phyloP scores from a whole-genome alignment of 2,888 invertebrate species.

The Sipha maydis region DNA sequence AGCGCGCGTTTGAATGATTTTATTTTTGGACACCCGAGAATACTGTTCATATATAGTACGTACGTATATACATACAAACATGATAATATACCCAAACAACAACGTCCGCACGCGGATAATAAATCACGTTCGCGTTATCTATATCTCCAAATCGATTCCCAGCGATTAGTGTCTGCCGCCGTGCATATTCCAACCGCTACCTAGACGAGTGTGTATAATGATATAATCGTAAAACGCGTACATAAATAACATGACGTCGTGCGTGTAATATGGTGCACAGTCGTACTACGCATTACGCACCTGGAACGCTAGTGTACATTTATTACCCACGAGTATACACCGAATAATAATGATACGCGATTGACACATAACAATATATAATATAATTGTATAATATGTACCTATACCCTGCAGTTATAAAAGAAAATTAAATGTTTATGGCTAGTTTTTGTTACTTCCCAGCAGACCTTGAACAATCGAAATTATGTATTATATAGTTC shows the following conservation, averaged over 20 bases:
- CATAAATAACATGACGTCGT: not conserved
- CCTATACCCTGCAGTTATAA: too few species aligned
- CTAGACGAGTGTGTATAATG: not conserved
- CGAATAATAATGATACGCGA: too few species aligned
- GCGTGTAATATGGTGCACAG: not conserved
- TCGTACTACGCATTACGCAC: too few species aligned
- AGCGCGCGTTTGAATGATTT: not conserved
- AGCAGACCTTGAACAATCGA: too few species aligned
- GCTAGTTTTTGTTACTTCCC: too few species aligned
- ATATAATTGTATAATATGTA: too few species aligned
- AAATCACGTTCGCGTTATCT: conserved; percentile 49
- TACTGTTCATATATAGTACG: not conserved
- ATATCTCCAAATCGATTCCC: conserved; percentile 44
- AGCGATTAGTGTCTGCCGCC: conserved; percentile 48
- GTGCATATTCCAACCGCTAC: conserved; percentile 3
- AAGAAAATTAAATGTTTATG: too few species aligned
- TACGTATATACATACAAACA: too few species aligned
- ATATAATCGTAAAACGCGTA: not conserved
- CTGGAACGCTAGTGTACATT: too few species aligned
- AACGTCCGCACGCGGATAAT: conserved; percentile 19
- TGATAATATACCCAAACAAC: not conserved
- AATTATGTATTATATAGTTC: too few species aligned
- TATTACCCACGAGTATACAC: too few species aligned
- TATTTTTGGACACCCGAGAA: not conserved
- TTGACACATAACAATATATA: too few species aligned